Conservation (phyloP, 2,797 vertebrate genomes). For the Dipus sagitta region DNA sequence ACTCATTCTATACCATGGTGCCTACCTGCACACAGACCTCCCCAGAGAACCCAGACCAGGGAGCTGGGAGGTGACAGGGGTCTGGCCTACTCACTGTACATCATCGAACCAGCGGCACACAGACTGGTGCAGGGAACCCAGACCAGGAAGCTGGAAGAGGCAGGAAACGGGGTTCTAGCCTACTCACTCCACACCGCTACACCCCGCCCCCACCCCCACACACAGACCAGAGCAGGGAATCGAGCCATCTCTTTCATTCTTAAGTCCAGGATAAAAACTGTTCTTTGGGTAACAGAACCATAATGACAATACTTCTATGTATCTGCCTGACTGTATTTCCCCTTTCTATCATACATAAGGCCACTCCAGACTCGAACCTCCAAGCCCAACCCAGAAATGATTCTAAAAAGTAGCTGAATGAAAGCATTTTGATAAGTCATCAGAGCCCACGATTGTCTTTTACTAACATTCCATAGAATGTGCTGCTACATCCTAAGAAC, state of each 20-base stretch:
- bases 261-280: background rate
- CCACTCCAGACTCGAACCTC: background rate
- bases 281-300: background rate
- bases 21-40: too few relatives aligned
- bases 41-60: too few relatives aligned
- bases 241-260: background rate
- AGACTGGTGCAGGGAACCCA: too few relatives aligned
- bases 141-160: too few relatives aligned
- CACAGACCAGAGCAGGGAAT: too few relatives aligned
- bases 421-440: slow-evolving; percentile 73
- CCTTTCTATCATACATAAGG: background rate
- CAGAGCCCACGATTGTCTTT: slow-evolving; percentile 65
- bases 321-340: background rate
- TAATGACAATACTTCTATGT: background rate
- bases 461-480: slow-evolving; percentile 62
- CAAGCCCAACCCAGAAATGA: slow-evolving; percentile 25
- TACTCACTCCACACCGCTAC: too few relatives aligned
- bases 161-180: too few relatives aligned
- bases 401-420: slow-evolving; percentile 68
- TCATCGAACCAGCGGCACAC: too few relatives aligned
- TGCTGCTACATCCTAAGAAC: slow-evolving; percentile 60
- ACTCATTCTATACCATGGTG: too few relatives aligned
- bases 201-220: too few relatives aligned
- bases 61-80: too few relatives aligned
- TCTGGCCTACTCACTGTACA: too few relatives aligned